Base-by-base conservation (phyloP, 2,797 vertebrate genomes). In the Typhlichthys eigenmanni region DNA sequence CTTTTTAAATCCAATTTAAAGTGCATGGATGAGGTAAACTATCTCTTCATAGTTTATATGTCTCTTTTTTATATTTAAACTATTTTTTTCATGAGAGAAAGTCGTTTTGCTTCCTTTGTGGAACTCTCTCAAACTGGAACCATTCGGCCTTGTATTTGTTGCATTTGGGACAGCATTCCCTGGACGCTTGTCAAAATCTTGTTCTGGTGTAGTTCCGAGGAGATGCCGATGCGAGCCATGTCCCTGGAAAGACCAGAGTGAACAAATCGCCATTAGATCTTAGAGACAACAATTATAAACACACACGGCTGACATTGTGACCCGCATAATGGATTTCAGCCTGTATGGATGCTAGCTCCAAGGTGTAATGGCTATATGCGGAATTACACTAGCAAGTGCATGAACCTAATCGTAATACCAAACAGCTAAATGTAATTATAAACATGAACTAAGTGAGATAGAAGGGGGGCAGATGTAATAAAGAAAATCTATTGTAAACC, bases 11-110 rank as follows among this genome's bases (percentile, higher is more conserved):
- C 90, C 82, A 87, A 89, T 96, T 98, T 91, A 99, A 99, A 99
- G 97, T 99, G 97, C 97, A 95, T 94, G 95, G 92, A 96, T 96
- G 96, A 98, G 95, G 96, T 98, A 95, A 98, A 97, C 94, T 95
- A 97, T 95, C 93, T 93, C 91, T 94, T 87, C 82, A 88, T 87
- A 85, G 86, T 87, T 89, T 83, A 65, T 82, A 68, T 81, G 79
- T 88, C 80, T 86, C 60, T 79, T 86, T 74, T 60, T 71, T 80
- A 48, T 83, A 62, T 81, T 76, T 72, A 14, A 72, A 62, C 72
- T 59, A 74, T 54, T 75, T 81, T 79, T 75, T 47, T 55, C 78
- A 83, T 71, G 80, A 90, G 87, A 89, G 45, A 48, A 84, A 83
- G 84, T 81, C 60, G 58, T 46, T 82, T 78, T 69, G 75, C 66